Base-by-base conservation (phyloP, 1,140 invertebrate genomes). In the Elymnias hypermnestra region DNA sequence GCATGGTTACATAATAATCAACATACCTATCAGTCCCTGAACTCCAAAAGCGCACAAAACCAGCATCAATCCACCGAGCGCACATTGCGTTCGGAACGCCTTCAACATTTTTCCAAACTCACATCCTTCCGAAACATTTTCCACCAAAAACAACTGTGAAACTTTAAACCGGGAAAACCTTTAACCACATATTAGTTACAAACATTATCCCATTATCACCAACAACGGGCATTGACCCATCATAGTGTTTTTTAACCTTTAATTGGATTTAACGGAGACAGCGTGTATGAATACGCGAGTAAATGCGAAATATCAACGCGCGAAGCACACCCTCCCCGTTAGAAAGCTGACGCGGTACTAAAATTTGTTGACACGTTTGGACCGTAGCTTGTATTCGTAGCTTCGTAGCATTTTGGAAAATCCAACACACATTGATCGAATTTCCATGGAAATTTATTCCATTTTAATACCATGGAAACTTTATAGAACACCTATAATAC, bases 31-130 rank as follows among this genome's bases (percentile, higher is more conserved):
- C 39, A 75, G 64, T 45, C 76, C 76, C 52, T 68, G 64, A 37
- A 66, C 69, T 5, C 36, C 46, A 38, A 50, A 58, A 10, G 73
- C 28, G 36, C 53, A 64, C 33, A 69, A 45, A 42, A 43, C 53
- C 48, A 72, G 45, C 60, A 73, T 57, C 59, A 79, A 78, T 63
- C 70, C 72, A 35, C 64, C 54, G 33, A 68, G 65, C 62, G 62
- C 45, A 53, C 68, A 82, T 72, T 64, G 68, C 63, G 58, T 60
- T 39, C 49, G 56, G 56, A 47, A 72, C 56, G 66, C 69, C 52
- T 51, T 81, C 71, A 81, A 62, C 79, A 83, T 83, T 77, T 81
- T 83, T 72, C 72, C 66, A 62, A 75, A 69, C 53, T 76, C 72
- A 72, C 73, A 75, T 78, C 65, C 62, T 72, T 58, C 58, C 50